Conservation (phyloP, 2,113 vertebrate species). For the Empidonax alnorum region DNA sequence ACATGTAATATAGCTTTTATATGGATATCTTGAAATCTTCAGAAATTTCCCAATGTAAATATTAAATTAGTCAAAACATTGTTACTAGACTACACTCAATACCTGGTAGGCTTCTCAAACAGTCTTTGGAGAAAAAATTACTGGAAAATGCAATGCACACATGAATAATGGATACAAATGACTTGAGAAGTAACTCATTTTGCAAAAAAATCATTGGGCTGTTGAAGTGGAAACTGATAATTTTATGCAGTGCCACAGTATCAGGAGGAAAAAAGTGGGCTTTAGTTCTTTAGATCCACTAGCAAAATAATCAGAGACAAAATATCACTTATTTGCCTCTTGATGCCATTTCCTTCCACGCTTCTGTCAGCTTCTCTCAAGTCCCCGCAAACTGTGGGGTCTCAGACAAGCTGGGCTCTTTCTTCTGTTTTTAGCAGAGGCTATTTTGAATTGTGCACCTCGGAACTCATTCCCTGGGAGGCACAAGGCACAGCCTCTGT, state of each 20-base stretch:
- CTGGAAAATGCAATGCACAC: neutral
- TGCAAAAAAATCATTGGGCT: neutral
- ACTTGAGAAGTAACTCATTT: neutral
- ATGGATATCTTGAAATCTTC: neutral
- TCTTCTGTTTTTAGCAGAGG: neutral
- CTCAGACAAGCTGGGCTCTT: neutral
- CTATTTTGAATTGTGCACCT: neutral
- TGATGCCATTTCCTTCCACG: neutral
- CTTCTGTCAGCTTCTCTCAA: neutral
- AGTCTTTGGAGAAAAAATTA: neutral
- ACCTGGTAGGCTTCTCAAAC: neutral
- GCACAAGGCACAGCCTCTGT: neutral
- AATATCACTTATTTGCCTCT: neutral
- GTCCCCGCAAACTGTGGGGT: neutral
- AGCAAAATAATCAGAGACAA: neutral
- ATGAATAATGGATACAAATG: neutral
- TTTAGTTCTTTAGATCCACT: neutral
- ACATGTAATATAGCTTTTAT: neutral
- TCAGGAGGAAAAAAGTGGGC: neutral
- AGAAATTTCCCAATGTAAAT: neutral
- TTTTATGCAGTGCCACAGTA: neutral
- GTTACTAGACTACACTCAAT: fast-evolving
- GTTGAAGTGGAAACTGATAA: neutral
- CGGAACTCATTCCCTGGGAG: neutral
- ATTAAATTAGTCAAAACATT: neutral